phyloP scores from a whole-genome alignment of 2,888 invertebrate genomes.

The Nezara viridula region DNA sequence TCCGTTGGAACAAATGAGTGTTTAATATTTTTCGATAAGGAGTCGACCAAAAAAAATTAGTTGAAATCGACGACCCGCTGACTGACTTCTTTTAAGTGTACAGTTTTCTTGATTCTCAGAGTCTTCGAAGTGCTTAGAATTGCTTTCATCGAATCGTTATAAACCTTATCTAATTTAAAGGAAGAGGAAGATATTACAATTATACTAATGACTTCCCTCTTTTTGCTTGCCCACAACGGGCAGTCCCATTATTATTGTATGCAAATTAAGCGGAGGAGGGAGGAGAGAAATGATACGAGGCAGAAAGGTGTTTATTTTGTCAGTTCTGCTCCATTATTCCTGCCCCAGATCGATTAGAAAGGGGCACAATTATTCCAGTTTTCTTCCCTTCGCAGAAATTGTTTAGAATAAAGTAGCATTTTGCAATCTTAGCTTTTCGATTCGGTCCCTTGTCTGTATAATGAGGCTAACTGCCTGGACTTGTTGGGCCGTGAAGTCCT shows the following conservation, averaged over 20 bases:
- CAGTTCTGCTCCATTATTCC: constrained; percentile 38
- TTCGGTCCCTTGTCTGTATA: neutral
- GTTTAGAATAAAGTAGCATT: neutral
- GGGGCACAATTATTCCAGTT: constrained; percentile 21
- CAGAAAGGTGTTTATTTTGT: constrained; percentile 38
- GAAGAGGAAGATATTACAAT: neutral
- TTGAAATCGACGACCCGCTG: too few relatives aligned
- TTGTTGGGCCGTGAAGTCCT: neutral
- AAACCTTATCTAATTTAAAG: neutral
- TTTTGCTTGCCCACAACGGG: neutral
- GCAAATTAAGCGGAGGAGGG: neutral
- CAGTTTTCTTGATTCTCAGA: too few relatives aligned
- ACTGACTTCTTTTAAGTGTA: too few relatives aligned
- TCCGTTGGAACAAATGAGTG: too few relatives aligned
- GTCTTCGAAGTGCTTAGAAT: too few relatives aligned
- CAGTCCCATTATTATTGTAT: constrained; percentile 7
- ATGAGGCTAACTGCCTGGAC: neutral
- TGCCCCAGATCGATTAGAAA: constrained; percentile 34
- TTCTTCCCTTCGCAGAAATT: neutral
- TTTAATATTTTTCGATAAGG: too few relatives aligned
- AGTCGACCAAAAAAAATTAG: too few relatives aligned
- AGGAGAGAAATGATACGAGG: neutral
- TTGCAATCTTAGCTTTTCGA: neutral
- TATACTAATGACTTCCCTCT: neutral
- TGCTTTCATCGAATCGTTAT: neutral